Base-by-base conservation (phyloP, 2,113 vertebrate species). In the Felis chaus region DNA sequence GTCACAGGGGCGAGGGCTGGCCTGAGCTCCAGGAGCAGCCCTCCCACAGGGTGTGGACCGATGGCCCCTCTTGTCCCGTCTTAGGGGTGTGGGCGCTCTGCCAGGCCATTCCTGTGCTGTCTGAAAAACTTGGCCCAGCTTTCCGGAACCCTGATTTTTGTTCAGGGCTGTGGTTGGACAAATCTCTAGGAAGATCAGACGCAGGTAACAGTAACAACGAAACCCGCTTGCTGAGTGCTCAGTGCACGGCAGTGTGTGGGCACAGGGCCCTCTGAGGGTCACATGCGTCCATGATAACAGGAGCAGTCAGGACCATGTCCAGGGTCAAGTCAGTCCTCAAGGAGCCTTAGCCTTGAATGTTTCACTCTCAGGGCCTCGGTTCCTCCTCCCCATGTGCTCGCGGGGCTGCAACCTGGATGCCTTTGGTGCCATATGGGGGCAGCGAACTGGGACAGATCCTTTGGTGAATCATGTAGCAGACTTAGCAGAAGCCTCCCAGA, bases 221-320 rank as follows among this genome's bases (percentile, higher is more conserved):
- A 29, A 18, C 1, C 0, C 1, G 1, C 36, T 29, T 39, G 14
- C 50, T 0, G 36, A 11, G 25, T 0, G 8, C 68, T 14, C 8
- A 0, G 33, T 2, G 12, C 6, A 1, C 45, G 0, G 36, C 36
- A 36, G 2, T 36, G 36, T 36, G 36, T 36, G 81, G 48, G 21
- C 73, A 0, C 29, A 7, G 79, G 39, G 18, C 1, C 15, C 0
- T 10, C 48, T 0, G 39, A 39, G 57, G 50, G 5, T 6, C 25
- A 0, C 1, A 2, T 16, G 78, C 31, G 15, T 33, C 65, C 29
- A 2, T 3, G 7, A 3, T 5, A 25, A 4, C 13, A 10, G 3
- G 53, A 31, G 65, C 21, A 9, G 45, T 18, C 16, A 25, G 41
- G 36, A 36, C 36, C 36, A 36, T 3, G 36, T 36, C 36, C 36